phyloP scores from a whole-genome alignment of 2,113 vertebrate genomes.

The Hydrochoerus hydrochaeris region DNA sequence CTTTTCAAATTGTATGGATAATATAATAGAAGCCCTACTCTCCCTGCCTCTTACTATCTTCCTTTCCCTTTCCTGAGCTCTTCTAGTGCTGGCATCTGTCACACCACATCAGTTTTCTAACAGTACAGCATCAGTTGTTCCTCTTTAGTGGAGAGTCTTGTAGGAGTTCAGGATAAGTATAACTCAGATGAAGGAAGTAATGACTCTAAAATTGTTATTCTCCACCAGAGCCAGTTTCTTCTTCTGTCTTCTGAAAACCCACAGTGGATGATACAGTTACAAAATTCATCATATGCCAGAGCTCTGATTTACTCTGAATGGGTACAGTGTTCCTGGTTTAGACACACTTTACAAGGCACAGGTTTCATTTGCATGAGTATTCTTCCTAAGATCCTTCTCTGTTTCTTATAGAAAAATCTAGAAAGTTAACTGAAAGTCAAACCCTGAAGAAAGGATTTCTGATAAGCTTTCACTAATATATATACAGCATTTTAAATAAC shows the following conservation, averaged over 20 bases:
- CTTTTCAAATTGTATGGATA: background rate
- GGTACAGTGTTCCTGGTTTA: background rate
- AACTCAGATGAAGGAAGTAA: background rate
- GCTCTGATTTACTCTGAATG: background rate
- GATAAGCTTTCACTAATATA: background rate
- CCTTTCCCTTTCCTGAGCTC: background rate
- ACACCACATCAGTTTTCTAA: background rate
- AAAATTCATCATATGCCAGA: background rate
- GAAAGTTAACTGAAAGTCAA: background rate
- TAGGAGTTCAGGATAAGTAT: background rate
- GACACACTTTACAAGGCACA: background rate
- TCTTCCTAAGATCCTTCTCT: background rate
- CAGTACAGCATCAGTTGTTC: background rate
- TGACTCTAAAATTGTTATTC: background rate
- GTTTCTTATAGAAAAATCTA: background rate
- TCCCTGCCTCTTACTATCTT: background rate
- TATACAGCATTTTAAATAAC: background rate
- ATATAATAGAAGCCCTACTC: background rate
- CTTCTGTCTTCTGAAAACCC: background rate
- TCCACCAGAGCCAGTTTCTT: background rate
- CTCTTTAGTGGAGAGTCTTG: background rate
- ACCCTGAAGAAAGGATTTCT: background rate
- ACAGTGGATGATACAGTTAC: background rate
- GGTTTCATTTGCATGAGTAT: background rate
- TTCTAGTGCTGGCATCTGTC: background rate